A percentile compares a stretch with the other conserved stretches of the same genome.
phyloP scores from a whole-genome alignment of 2,888 invertebrate species.

The Yponomeuta malinellus region DNA sequence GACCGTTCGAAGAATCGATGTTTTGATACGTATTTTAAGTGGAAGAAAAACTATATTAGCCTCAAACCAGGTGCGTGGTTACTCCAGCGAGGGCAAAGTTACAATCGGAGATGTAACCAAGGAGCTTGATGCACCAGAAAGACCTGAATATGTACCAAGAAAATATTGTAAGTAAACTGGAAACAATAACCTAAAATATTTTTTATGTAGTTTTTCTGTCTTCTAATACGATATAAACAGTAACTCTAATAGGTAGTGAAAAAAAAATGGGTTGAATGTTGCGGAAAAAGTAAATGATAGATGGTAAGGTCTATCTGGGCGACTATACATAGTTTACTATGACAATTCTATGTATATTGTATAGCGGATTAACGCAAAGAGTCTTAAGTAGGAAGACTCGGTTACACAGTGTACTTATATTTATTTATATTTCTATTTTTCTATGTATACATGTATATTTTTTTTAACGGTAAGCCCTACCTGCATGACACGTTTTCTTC shows the following conservation, averaged over 20 bases:
- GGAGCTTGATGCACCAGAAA: conserved; percentile 72
- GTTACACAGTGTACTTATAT: too few relatives aligned
- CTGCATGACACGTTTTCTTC: too few relatives aligned
- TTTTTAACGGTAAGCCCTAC: too few relatives aligned
- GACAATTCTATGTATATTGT: neutral
- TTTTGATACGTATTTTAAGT: conserved; percentile 66
- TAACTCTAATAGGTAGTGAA: neutral
- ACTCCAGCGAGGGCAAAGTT: conserved; percentile 73
- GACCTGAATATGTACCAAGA: conserved; percentile 89
- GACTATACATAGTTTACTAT: too few relatives aligned
- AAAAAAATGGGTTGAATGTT: neutral
- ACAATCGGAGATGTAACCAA: conserved; percentile 85
- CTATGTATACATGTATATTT: too few relatives aligned
- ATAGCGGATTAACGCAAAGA: too few relatives aligned
- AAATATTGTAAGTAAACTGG: conserved; percentile 81
- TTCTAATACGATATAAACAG: neutral
- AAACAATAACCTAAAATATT: conserved; percentile 16
- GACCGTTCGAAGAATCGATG: conserved; percentile 64
- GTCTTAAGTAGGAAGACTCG: too few relatives aligned
- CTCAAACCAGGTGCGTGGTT: conserved; percentile 58
- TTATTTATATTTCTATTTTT: too few relatives aligned
- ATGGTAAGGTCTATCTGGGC: too few relatives aligned
- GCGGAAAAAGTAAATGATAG: neutral
- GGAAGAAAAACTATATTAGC: conserved; percentile 52
- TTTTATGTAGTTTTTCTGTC: neutral